Base-by-base conservation (phyloP, 23 tunicate species). In the Diplosoma virens region DNA sequence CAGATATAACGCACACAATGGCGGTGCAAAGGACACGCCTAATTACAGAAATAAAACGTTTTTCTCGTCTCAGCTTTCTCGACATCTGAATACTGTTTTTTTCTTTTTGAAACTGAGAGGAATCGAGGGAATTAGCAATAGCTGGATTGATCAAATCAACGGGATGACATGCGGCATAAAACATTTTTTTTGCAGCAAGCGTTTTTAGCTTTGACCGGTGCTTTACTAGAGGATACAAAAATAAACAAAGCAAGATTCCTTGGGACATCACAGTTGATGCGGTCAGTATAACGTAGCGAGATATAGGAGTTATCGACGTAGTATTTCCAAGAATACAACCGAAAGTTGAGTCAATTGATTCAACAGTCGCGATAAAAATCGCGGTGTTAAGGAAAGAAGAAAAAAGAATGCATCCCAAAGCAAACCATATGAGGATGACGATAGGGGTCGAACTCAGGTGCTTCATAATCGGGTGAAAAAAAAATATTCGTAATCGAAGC, bases 21-120 rank as follows among this genome's bases (percentile, higher is more conserved):
- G 95, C 95, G 6, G 86, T 87, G 30, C 68, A 47, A 64, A 81
- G 76, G 32, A 87, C 95, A 30, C 95, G 87, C 0, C 75, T 26
- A 30, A 87, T 87, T 30, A 82, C 76, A 25, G 33, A 30, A 0
- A 87, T 29, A 3, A 87, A 64, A 7, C 63, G 45, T 50, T 59
- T 69, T 54, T 87, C 79, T 23, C 87, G 73, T 22, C 66, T 76
- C 0, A 45, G 3, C 58, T 76, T 68, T 32, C 77, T 68, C 22
- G 75, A 21, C 61, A 11, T 46, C 52, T 46, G 52, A n/a, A n/a
- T n/a, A n/a, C n/a, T n/a, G n/a, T n/a, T n/a, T n/a, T n/a, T n/a
- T n/a, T n/a, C n/a, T n/a, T n/a, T n/a, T n/a, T n/a, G n/a, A n/a
- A n/a, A n/a, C n/a, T n/a, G n/a, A n/a, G n/a, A n/a, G n/a, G n/a